Conservation (phyloP, 2,113 vertebrate genomes). For the Mungos mungo region DNA sequence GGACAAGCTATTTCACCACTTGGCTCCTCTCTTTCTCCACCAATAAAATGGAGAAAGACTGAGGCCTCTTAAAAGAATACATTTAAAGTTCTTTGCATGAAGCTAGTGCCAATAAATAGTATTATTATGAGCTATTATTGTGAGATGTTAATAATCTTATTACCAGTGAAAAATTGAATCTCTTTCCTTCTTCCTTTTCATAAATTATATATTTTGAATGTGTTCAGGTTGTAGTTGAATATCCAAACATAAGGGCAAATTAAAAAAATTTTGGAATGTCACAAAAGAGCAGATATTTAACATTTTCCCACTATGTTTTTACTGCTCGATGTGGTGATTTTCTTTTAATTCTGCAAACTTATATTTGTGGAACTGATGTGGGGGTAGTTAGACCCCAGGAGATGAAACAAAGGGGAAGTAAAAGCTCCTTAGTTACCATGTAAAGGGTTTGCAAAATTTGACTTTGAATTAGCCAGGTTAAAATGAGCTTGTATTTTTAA, state of each 20-base stretch:
- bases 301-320: not conserved
- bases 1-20: not conserved
- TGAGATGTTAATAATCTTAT: not conserved
- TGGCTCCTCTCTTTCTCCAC: not conserved
- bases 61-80: not conserved
- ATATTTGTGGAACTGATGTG: slow-evolving; percentile 45
- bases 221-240: slow-evolving; percentile 16
- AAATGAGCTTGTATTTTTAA: slow-evolving; percentile 64
- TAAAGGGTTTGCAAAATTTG: slow-evolving; percentile 44
- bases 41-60: not conserved
- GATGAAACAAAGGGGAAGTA: not conserved
- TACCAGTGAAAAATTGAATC: slow-evolving; percentile 14
- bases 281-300: slow-evolving; percentile 1
- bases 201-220: not conserved
- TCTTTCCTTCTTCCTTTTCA: not conserved
- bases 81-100: not conserved
- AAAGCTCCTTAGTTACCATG: slow-evolving; percentile 43
- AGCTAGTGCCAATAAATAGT: not conserved
- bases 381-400: slow-evolving; percentile 9
- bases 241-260: slow-evolving; percentile 28
- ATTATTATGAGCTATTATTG: not conserved
- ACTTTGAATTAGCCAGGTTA: slow-evolving; percentile 68
- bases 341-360: slow-evolving; percentile 17
- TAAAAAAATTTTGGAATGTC: not conserved
- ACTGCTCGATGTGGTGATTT: not conserved